A percentile compares a stretch with the other conserved stretches of the same genome.
These are phyloP conservation scores for Macrobrachium rosenbergii DNA, from an alignment of 1,140 invertebrate genomes.

Conservation along the genomic window DNA sequence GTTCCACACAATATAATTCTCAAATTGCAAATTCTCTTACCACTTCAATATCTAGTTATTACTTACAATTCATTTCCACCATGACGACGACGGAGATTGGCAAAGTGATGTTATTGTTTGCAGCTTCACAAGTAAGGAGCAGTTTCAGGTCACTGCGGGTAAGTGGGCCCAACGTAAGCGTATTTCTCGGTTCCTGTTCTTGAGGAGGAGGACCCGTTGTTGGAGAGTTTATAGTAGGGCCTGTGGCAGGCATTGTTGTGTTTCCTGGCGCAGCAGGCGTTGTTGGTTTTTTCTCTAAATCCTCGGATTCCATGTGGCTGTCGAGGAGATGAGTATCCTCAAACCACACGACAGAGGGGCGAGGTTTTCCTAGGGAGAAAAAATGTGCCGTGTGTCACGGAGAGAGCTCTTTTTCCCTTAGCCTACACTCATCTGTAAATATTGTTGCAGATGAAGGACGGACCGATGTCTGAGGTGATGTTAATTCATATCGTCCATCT, in stretches of 20 bases:
- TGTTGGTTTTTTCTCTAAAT: too few relatives aligned
- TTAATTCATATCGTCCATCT: too few relatives aligned
- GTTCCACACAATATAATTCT: too few relatives aligned
- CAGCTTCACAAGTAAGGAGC: slow-evolving; percentile 34
- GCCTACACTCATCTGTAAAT: too few relatives aligned
- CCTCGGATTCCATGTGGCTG: slow-evolving; percentile 34
- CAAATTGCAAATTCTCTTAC: too few relatives aligned
- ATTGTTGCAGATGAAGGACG: too few relatives aligned
- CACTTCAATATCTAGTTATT: not conserved
- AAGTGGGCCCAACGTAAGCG: slow-evolving; percentile 35
- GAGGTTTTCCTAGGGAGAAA: slow-evolving; percentile 13
- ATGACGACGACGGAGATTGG: slow-evolving; percentile 32
- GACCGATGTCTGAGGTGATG: too few relatives aligned
- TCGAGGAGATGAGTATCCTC: slow-evolving; percentile 34
- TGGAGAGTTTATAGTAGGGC: not conserved
- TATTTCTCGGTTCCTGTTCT: slow-evolving; percentile 12
- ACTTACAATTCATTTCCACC: slow-evolving; percentile 47
- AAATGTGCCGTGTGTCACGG: not conserved
- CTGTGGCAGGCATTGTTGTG: not conserved
- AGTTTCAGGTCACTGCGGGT: slow-evolving; percentile 31
- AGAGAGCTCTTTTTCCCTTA: too few relatives aligned
- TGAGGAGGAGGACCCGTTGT: not conserved
- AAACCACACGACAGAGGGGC: slow-evolving; percentile 40
- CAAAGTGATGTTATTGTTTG: slow-evolving; percentile 45
- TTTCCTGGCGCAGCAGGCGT: not conserved